A percentile compares a stretch with the other conserved stretches of the same genome.
These are phyloP conservation scores for Balanococcus diminutus DNA, from an alignment of 2,888 invertebrate species.

Conservation along the genomic window DNA sequence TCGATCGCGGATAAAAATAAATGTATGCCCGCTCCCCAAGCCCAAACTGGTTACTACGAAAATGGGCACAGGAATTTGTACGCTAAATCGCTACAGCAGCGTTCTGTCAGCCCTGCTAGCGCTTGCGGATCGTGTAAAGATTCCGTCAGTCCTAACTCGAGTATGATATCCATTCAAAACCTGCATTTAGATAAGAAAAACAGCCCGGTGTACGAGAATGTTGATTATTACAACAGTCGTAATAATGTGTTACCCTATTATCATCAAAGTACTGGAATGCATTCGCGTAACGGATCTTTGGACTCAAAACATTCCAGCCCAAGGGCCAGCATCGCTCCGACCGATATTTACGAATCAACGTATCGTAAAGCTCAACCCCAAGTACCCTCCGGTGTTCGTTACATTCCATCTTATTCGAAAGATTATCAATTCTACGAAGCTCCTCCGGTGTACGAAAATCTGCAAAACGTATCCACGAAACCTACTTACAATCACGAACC, in stretches of 20 bases:
- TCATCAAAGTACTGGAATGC: slow-evolving; percentile 65
- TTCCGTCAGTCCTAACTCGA: slow-evolving; percentile 56
- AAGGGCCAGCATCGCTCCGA: slow-evolving; percentile 61
- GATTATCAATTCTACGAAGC: slow-evolving; percentile 62
- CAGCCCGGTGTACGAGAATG: slow-evolving; percentile 78
- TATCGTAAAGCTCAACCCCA: slow-evolving; percentile 82
- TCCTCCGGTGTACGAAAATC: slow-evolving; percentile 69
- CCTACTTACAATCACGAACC: slow-evolving; percentile 61
- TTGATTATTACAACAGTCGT: slow-evolving; percentile 76
- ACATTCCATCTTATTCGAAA: slow-evolving; percentile 58
- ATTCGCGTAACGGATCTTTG: slow-evolving; percentile 63
- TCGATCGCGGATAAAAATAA: background rate
- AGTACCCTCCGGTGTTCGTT: slow-evolving; percentile 67
- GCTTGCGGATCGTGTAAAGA: slow-evolving; percentile 46
- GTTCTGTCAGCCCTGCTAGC: background rate
- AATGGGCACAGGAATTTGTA: slow-evolving; percentile 37
- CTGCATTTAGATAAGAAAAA: slow-evolving; percentile 57
- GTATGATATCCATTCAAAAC: slow-evolving; percentile 45
- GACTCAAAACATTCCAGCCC: slow-evolving; percentile 65
- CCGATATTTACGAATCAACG: slow-evolving; percentile 64
- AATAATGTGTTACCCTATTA: slow-evolving; percentile 66
- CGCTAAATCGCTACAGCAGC: background rate
- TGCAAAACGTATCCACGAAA: slow-evolving; percentile 64
- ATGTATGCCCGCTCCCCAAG: background rate
- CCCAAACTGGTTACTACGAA: slow-evolving; percentile 15